phyloP scores from a whole-genome alignment of 2,113 vertebrate species.

The Oreochromis spilurus region DNA sequence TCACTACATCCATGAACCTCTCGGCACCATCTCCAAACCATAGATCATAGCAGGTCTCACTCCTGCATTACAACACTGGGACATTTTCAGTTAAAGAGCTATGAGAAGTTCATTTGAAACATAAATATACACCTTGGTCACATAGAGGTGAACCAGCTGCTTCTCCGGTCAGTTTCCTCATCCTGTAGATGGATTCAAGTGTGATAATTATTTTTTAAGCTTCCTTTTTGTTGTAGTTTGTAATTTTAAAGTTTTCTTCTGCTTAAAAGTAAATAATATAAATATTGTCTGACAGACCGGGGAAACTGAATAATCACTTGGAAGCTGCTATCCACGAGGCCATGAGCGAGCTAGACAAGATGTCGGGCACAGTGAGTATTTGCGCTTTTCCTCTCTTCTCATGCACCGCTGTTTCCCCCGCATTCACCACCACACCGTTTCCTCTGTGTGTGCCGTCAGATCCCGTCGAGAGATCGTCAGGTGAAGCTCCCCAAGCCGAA shows the following conservation, averaged over 20 bases:
- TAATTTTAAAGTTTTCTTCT: background rate
- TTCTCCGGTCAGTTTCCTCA: background rate
- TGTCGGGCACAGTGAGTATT: constrained; percentile 93
- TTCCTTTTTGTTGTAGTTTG: background rate
- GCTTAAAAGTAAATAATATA: background rate
- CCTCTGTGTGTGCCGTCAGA: constrained; percentile 67
- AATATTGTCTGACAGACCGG: constrained; percentile 74
- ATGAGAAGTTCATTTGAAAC: background rate
- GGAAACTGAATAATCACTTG: constrained; percentile 97
- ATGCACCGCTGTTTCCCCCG: background rate
- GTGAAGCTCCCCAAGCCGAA: constrained; percentile 96
- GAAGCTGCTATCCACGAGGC: constrained; percentile 99
- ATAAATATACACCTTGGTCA: background rate
- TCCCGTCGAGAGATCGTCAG: constrained; percentile 91
- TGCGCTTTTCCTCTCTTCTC: background rate
- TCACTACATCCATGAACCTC: background rate
- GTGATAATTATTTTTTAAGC: background rate
- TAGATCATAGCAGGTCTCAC: background rate
- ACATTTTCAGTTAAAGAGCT: background rate
- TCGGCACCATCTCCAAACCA: background rate
- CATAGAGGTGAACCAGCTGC: background rate
- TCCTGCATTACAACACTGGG: background rate
- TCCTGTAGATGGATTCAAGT: background rate
- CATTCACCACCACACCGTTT: background rate
- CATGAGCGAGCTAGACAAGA: constrained; percentile 97